Evolutionary conservation across 1,140 invertebrate species (phyloP).

Genomic region (Macrostomum lignano): DNA sequence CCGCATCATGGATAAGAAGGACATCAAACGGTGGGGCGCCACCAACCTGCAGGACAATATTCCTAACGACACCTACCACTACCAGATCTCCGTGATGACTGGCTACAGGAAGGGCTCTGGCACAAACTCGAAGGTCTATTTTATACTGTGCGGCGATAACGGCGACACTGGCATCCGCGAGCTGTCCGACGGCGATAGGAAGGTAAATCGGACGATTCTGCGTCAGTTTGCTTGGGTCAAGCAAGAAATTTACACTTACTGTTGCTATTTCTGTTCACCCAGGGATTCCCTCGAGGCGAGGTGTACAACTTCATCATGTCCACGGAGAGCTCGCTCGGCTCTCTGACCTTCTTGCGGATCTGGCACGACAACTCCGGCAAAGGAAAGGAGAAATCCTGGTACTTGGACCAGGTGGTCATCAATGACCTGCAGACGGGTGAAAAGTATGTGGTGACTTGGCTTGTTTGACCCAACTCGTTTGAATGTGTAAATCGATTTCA

Average conservation of each 20-base stretch:
- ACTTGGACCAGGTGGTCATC: conserved; percentile 20
- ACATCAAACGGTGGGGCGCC: conserved; percentile 28
- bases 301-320: conserved; percentile 23
- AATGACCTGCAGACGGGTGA: conserved; percentile 24
- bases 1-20: conserved; percentile 30
- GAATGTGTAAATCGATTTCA: too few species aligned
- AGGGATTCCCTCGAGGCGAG: conserved; percentile 16
- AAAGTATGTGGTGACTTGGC: conserved; percentile 12
- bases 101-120: conserved; percentile 17
- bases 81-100: conserved; percentile 22
- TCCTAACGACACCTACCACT: conserved; percentile 22
- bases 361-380: conserved; percentile 27
- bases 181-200: conserved; percentile 17
- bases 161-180: conserved; percentile 18
- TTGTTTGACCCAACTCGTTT: too few species aligned
- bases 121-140: conserved; percentile 19
- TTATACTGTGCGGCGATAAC: conserved; percentile 23
- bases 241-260: background rate
- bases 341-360: conserved; percentile 20
- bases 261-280: too few species aligned
- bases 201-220: too few species aligned
- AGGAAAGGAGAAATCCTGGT: conserved; percentile 20
- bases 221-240: too few species aligned
- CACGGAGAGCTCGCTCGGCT: conserved; percentile 17
- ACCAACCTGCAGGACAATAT: conserved; percentile 23